phyloP scores from a whole-genome alignment of 2,113 vertebrate genomes.

The Elephas maximus region DNA sequence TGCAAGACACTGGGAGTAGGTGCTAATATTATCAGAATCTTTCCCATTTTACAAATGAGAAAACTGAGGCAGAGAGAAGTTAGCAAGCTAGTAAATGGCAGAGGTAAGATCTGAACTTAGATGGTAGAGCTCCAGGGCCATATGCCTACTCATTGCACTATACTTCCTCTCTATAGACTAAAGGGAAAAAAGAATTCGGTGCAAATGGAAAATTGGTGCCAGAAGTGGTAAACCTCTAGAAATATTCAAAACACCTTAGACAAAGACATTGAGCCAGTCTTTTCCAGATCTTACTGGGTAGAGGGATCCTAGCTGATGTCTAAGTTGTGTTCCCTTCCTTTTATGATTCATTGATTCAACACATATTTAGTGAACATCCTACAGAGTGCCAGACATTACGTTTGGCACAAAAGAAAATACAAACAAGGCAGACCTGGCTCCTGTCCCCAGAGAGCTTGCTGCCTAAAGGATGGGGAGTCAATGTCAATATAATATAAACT shows the following conservation, averaged over 20 bases:
- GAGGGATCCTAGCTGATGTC: background rate
- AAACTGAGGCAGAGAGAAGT: slow-evolving; percentile 12
- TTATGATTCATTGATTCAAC: slow-evolving; percentile 21
- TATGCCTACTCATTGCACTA: background rate
- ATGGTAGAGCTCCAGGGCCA: background rate
- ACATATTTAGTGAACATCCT: background rate
- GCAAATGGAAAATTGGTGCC: background rate
- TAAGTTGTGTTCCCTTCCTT: background rate
- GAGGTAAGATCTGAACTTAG: background rate
- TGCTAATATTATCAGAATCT: background rate
- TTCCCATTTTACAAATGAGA: background rate
- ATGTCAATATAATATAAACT: background rate
- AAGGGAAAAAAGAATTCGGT: background rate
- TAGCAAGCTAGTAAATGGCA: background rate
- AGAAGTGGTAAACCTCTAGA: background rate
- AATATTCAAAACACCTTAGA: background rate
- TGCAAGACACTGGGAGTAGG: background rate
- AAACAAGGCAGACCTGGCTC: slow-evolving; percentile 5
- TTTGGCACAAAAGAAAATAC: background rate
- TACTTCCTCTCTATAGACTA: background rate
- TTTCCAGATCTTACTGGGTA: background rate
- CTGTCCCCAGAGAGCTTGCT: background rate
- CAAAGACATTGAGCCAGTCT: background rate
- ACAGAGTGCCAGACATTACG: background rate
- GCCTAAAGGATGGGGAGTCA: background rate